Percentiles rank a stretch among this genome's conserved stretches.
Conservation (phyloP, 2,797 vertebrate genomes). For the Selene dorsalis region DNA sequence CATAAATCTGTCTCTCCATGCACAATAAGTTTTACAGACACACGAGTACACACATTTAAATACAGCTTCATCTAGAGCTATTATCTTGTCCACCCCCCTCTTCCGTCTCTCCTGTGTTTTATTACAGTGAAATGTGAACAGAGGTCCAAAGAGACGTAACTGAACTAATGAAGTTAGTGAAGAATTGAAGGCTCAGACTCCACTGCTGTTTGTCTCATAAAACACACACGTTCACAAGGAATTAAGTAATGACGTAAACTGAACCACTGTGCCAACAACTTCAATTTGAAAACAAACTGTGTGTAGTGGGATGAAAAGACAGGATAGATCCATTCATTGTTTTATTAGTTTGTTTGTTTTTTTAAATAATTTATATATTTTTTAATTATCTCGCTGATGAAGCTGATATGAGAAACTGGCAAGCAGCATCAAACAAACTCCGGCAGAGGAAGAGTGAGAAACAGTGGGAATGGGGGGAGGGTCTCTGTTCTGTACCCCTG, state of each 20-base stretch:
- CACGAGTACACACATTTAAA: slow-evolving; percentile 23
- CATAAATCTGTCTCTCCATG: slow-evolving; percentile 21
- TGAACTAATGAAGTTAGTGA: slow-evolving; percentile 59
- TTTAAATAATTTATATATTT: not conserved
- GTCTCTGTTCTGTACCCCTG: slow-evolving; percentile 1
- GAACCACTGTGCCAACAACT: slow-evolving; percentile 45
- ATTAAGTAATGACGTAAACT: slow-evolving; percentile 56
- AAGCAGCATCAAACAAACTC: slow-evolving; percentile 46
- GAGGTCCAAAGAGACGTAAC: slow-evolving; percentile 40
- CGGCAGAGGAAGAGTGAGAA: slow-evolving; percentile 13
- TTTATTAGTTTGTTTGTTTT: not conserved
- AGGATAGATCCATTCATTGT: slow-evolving; percentile 3
- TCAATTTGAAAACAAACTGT: slow-evolving; percentile 40
- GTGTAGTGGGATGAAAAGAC: slow-evolving; percentile 11
- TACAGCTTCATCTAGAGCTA: slow-evolving; percentile 27
- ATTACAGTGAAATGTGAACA: slow-evolving; percentile 47
- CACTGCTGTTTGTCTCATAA: slow-evolving; percentile 49
- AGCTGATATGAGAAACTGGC: slow-evolving; percentile 50
- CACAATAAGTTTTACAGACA: slow-evolving; percentile 13
- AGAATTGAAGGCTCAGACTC: slow-evolving; percentile 50
- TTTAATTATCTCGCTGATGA: slow-evolving; percentile 50
- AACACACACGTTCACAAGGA: slow-evolving; percentile 29
- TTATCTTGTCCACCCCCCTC: slow-evolving; percentile 10
- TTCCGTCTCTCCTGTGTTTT: slow-evolving; percentile 37
- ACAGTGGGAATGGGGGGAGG: no score